Evolutionary conservation across 30 jellyfish, hydroid and myxozoan genomes (phyloP), one percentile per base, ranked within the genome.

Genomic region (Cassiopea xamachana): DNA sequence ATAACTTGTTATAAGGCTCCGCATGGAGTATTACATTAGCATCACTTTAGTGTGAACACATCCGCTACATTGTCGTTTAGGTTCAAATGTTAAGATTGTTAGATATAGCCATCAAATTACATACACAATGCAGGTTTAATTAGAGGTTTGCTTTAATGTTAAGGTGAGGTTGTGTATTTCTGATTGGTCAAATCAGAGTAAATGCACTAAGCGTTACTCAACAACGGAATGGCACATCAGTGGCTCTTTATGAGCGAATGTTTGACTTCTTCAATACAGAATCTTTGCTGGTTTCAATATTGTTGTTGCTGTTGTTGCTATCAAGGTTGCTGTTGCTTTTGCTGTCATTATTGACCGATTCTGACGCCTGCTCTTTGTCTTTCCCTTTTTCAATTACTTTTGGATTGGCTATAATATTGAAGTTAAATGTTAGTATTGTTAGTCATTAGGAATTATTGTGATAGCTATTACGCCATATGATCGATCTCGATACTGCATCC

Each of bases 311-410:
- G 78, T 80, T 80, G 75, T 27, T 27, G 39, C 39, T 27, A 27
- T 27, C 39, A 27, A 27, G 39, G 39, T 27, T 27, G 39, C 39
- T 27, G 46, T 60, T 19, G 60, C 62, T 46, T 27, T 14, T 68
- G 82, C 47, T 82, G 83, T 82, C 68, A 80, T 70, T 82, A 73
- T 82, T 82, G 83, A 82, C 68, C 8, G 90, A 82, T 68, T 82
- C 90, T 16, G 90, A 39, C 60, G 55, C 82, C 73, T 82, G 82
- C 49, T 82, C 90, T 48, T 82, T 82, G 15, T 69, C 90, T 80
- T 82, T 82, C 73, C 73, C 90, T 48, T 82, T 82, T 68, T 82
- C 82, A 19, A 8, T 60, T 15, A 80, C 46, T 82, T 69, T 67
- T 13, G 61, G 9, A 16, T 68, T 79, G 61, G 82, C 90, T 82